Base-by-base conservation (phyloP, 2,113 vertebrate species). In the Pterocles orientalis region DNA sequence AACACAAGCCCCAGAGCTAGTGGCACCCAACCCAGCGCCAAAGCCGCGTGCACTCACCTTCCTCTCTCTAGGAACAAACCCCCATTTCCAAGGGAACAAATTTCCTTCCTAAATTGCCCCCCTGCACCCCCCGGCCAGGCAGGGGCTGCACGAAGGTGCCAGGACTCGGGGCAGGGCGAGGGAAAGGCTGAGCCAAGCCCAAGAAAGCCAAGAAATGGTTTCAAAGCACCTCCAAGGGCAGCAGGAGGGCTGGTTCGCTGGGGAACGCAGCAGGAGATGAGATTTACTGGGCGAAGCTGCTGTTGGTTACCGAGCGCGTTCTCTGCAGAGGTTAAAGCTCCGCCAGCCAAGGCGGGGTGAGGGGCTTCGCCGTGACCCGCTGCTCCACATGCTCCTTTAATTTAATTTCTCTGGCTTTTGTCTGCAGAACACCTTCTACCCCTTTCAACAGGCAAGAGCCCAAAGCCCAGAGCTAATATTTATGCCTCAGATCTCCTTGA, bases 391-490 rank as follows among this genome's bases (percentile, higher is more conserved):
- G 14, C 69, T 94, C 92, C 0, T 81, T 87, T 68, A 47, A 76
- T 90, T 87, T 39, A 33, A 78, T 50, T 85, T 36, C 90, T 73
- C 90, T 92, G 83, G 79, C 34, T 82, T 94, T 82, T 81, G 69
- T 81, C 90, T 69, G n/a, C 86, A 33, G 20, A 85, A 82, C 92
- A 88, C 94, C 90, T 92, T 81, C 90, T 43, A 36, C 73, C 82
- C 90, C 73, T 94, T 90, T 92, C 90, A 94, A 15, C 86, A 90
- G 79, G 3, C 47, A 26, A 43, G 79, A 58, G 54, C 79, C 75
- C 66, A 87, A 71, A 84, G 71, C 86, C 92, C 87, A 65, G 19
- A 70, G 81, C 83, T 91, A 92, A 86, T 92, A 85, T 93, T 93
- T 94, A 88, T 82, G 79, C 87, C 87, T 90, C 7, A 69, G 86